Evolutionary conservation across 2,113 vertebrate genomes (phyloP).

Genomic region (Pseudorhombus dupliciocellatus): DNA sequence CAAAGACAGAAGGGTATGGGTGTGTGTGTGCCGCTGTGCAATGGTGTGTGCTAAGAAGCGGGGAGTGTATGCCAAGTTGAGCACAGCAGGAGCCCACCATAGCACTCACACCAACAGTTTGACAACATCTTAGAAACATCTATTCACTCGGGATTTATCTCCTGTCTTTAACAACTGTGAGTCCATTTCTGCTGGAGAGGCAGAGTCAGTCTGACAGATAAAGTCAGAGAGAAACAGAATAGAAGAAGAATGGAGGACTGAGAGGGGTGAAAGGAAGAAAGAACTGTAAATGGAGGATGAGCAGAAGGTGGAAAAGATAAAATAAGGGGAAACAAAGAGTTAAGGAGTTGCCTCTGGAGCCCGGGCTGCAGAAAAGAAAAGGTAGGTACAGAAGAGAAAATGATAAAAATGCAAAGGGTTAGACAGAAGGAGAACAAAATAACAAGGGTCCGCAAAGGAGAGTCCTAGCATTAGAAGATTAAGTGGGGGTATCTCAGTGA

Average conservation of each 20-base stretch:
- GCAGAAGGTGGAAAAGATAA: background rate
- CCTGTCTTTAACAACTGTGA: slow-evolving; percentile 53
- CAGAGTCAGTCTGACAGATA: slow-evolving; percentile 34
- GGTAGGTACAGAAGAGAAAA: slow-evolving; percentile 1
- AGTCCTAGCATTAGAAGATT: slow-evolving; percentile 53
- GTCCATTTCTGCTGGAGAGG: slow-evolving; percentile 45
- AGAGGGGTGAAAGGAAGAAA: background rate
- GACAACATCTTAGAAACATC: slow-evolving; percentile 70
- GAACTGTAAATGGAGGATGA: slow-evolving; percentile 2
- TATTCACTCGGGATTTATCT: slow-evolving; percentile 60
- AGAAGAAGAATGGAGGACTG: background rate
- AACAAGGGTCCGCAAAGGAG: slow-evolving; percentile 35
- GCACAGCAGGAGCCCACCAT: slow-evolving; percentile 59
- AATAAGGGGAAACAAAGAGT: background rate
- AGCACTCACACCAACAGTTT: slow-evolving; percentile 63
- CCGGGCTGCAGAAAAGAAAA: background rate
- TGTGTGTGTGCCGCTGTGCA: background rate
- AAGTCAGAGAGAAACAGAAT: slow-evolving; percentile 22
- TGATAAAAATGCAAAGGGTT: slow-evolving; percentile 27
- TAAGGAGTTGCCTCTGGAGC: background rate
- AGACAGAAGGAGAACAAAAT: slow-evolving; percentile 43
- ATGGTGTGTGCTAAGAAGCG: slow-evolving; percentile 21
- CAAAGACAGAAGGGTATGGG: slow-evolving; percentile 31
- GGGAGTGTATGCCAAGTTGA: slow-evolving; percentile 50
- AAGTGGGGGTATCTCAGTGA: slow-evolving; percentile 57